Conservation (phyloP, 1,140 invertebrate species). For the Lerema accius region DNA sequence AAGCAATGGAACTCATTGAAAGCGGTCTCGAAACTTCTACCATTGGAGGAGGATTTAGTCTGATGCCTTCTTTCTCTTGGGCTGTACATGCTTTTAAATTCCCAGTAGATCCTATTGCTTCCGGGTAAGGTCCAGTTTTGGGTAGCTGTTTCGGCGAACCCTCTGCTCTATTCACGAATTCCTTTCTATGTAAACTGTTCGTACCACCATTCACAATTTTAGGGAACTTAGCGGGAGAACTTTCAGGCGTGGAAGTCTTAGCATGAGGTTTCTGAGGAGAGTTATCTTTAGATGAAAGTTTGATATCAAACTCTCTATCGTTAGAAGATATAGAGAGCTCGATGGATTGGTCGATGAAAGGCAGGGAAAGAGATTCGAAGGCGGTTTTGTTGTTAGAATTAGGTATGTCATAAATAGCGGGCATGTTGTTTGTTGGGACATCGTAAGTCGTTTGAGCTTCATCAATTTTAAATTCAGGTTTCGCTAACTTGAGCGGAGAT, state of each 20-base stretch:
- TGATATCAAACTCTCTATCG: slow-evolving; percentile 78
- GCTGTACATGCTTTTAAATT: slow-evolving; percentile 62
- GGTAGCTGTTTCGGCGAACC: slow-evolving; percentile 56
- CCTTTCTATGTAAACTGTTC: slow-evolving; percentile 70
- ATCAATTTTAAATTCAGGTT: slow-evolving; percentile 68
- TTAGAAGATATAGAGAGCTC: slow-evolving; percentile 72
- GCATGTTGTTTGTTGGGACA: slow-evolving; percentile 62
- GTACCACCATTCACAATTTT: slow-evolving; percentile 57
- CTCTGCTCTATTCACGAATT: slow-evolving; percentile 53
- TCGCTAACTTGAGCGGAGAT: slow-evolving; percentile 50
- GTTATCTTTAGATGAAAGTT: slow-evolving; percentile 69
- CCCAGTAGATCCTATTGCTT: slow-evolving; percentile 66
- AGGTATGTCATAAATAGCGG: slow-evolving; percentile 74
- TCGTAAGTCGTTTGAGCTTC: slow-evolving; percentile 67
- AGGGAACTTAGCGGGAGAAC: slow-evolving; percentile 60
- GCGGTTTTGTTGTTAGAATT: slow-evolving; percentile 74
- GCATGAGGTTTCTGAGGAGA: slow-evolving; percentile 57
- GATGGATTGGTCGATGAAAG: slow-evolving; percentile 77
- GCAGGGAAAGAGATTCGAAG: slow-evolving; percentile 70
- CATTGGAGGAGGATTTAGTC: slow-evolving; percentile 61
- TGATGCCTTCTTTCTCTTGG: slow-evolving; percentile 61
- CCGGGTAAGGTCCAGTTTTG: slow-evolving; percentile 68
- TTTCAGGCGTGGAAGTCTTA: slow-evolving; percentile 49
- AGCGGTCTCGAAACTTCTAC: slow-evolving; percentile 84
- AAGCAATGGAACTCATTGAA: slow-evolving; percentile 92